These are phyloP conservation scores for Oceanodroma leucorhoa DNA, from an alignment of 2,797 vertebrate genomes.

Conservation along the genomic window DNA sequence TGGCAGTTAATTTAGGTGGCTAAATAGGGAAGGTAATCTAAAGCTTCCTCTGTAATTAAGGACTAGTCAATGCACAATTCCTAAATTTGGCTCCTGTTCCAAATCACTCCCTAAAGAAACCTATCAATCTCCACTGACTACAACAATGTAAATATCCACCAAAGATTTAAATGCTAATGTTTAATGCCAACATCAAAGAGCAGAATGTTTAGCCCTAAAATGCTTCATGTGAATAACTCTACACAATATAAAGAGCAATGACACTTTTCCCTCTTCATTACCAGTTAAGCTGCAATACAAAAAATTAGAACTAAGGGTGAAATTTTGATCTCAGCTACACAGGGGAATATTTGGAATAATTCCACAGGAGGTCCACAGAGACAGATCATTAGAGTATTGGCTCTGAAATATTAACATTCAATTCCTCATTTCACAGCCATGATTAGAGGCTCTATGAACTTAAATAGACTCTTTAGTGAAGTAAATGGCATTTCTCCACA, in stretches of 20 bases:
- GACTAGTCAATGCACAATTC: slow-evolving; percentile 16
- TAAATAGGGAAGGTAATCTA: slow-evolving; percentile 52
- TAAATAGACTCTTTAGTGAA: background rate
- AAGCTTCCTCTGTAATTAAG: slow-evolving; percentile 53
- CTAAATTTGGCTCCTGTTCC: slow-evolving; percentile 44
- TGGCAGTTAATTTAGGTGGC: slow-evolving; percentile 40
- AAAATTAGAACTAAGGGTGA: slow-evolving; percentile 24
- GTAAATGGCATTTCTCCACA: slow-evolving; percentile 29
- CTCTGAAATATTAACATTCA: slow-evolving; percentile 50
- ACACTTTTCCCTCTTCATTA: slow-evolving; percentile 21
- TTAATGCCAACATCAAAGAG: slow-evolving; percentile 31
- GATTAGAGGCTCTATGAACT: slow-evolving; percentile 46
- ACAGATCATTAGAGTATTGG: slow-evolving; percentile 32
- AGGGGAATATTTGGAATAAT: slow-evolving; percentile 40
- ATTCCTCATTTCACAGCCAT: slow-evolving; percentile 44
- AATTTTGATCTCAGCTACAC: slow-evolving; percentile 37
- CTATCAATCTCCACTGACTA: slow-evolving; percentile 50
- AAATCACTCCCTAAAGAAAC: slow-evolving; percentile 54
- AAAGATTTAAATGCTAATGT: slow-evolving; percentile 41
- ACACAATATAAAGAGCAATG: background rate
- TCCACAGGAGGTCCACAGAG: slow-evolving; percentile 32
- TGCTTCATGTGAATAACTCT: slow-evolving; percentile 18
- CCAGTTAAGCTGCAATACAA: background rate
- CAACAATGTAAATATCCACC: slow-evolving; percentile 56
- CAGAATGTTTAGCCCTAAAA: background rate